phyloP scores from a whole-genome alignment of 2,797 vertebrate genomes.

The Artibeus jamaicensis region DNA sequence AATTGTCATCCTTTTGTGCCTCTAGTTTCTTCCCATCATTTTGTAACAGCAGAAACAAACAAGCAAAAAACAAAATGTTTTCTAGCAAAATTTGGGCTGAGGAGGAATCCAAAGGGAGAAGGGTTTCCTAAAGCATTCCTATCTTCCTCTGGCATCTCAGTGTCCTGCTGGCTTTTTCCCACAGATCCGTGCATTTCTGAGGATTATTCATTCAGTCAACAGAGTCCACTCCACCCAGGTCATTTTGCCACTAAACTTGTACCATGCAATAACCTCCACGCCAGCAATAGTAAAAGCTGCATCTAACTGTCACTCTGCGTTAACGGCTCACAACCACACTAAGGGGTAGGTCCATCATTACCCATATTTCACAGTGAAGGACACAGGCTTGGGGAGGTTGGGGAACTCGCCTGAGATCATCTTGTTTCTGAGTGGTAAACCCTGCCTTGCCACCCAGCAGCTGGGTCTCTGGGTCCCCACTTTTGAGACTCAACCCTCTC shows the following conservation, averaged over 20 bases:
- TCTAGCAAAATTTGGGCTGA: background rate
- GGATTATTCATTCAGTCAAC: background rate
- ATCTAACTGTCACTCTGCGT: background rate
- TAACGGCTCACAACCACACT: background rate
- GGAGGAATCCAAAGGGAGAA: background rate
- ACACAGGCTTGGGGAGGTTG: background rate
- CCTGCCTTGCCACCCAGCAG: background rate
- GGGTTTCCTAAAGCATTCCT: fast-evolving
- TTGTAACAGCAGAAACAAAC: background rate
- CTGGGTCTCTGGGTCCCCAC: background rate
- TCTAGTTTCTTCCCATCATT: background rate
- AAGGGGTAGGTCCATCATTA: background rate
- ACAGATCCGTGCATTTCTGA: background rate
- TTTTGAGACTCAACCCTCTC: too few relatives aligned
- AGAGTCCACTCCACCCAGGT: background rate
- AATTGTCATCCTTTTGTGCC: background rate
- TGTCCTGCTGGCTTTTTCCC: background rate
- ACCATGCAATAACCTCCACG: background rate
- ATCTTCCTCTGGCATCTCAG: background rate
- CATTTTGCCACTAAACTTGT: background rate
- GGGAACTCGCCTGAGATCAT: background rate
- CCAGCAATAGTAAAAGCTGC: background rate
- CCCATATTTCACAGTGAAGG: background rate
- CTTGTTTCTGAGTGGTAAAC: fast-evolving
- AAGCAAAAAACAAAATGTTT: background rate